Percentiles rank a stretch among this genome's conserved stretches.
Conservation (phyloP, 2,888 invertebrate genomes). For the Pammene aurita region DNA sequence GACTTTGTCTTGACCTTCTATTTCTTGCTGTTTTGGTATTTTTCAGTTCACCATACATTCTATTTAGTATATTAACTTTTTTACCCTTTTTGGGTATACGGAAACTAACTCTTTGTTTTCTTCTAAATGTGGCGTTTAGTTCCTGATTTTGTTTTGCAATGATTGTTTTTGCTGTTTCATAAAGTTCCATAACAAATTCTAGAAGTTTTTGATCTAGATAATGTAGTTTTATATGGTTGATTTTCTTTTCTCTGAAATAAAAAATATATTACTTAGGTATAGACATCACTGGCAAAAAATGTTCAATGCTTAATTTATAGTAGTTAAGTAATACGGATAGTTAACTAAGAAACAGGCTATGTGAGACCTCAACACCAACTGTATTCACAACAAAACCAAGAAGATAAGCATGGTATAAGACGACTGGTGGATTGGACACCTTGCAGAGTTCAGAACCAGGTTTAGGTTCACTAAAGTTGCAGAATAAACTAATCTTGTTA, state of each 20-base stretch:
- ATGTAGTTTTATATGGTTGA: conserved; percentile 46
- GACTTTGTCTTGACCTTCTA: conserved; percentile 47
- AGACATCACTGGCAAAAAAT: too few relatives aligned
- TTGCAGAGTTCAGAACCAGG: too few relatives aligned
- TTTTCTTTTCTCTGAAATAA: conserved; percentile 49
- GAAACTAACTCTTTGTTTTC: not conserved
- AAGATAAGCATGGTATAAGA: too few relatives aligned
- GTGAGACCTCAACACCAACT: too few relatives aligned
- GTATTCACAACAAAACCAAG: too few relatives aligned
- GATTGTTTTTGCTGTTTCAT: conserved; percentile 45
- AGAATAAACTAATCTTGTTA: too few relatives aligned
- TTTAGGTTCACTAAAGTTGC: too few relatives aligned
- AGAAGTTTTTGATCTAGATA: conserved; percentile 60
- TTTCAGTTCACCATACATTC: conserved; percentile 35
- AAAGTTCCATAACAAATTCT: conserved; percentile 57
- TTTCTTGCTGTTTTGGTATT: not conserved
- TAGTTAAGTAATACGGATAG: too few relatives aligned
- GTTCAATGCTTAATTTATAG: too few relatives aligned
- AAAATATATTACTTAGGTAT: not conserved
- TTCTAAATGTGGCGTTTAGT: not conserved
- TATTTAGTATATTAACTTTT: not conserved
- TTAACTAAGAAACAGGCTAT: too few relatives aligned
- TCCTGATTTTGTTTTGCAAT: not conserved
- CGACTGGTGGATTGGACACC: too few relatives aligned
- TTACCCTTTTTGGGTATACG: conserved; percentile 9